phyloP scores from a whole-genome alignment of 2,797 vertebrate genomes.

The Tokudaia muenninki region DNA sequence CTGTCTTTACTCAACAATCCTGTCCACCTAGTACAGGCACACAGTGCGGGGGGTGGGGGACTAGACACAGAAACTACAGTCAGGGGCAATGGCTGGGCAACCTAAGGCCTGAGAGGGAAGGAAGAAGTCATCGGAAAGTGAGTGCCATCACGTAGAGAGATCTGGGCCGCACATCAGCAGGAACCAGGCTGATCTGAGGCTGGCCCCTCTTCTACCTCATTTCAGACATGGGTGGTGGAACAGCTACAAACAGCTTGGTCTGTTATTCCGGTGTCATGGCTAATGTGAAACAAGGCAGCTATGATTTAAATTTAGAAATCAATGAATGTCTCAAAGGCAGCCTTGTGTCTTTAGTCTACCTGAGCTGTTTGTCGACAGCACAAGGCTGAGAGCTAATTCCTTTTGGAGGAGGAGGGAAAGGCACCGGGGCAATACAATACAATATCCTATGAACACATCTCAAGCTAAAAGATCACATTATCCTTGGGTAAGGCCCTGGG shows the following conservation, averaged over 20 bases:
- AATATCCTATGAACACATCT: slow-evolving; percentile 46
- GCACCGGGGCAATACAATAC: background rate
- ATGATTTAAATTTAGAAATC: slow-evolving; percentile 92
- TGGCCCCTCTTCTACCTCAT: slow-evolving; percentile 15
- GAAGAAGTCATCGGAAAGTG: slow-evolving; percentile 86
- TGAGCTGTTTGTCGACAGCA: slow-evolving; percentile 87
- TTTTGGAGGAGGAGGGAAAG: background rate
- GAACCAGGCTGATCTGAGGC: background rate
- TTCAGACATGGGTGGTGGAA: slow-evolving; percentile 74
- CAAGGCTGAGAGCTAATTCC: slow-evolving; percentile 73
- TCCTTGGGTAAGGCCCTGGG: background rate
- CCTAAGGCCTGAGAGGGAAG: slow-evolving; percentile 81
- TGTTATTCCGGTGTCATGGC: slow-evolving; percentile 88
- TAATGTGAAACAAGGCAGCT: slow-evolving; percentile 88
- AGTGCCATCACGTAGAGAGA: background rate
- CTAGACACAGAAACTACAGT: slow-evolving; percentile 83
- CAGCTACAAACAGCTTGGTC: slow-evolving; percentile 86
- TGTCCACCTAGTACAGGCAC: background rate
- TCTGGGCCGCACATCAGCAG: background rate
- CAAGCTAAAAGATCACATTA: background rate
- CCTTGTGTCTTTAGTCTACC: slow-evolving; percentile 85
- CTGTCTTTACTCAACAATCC: background rate
- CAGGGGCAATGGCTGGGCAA: slow-evolving; percentile 86
- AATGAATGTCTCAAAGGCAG: slow-evolving; percentile 87
- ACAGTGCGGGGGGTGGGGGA: slow-evolving; percentile 53